Base-by-base conservation (phyloP, 2,888 invertebrate genomes). In the Scaptodrosophila latifasciaeformis region DNA sequence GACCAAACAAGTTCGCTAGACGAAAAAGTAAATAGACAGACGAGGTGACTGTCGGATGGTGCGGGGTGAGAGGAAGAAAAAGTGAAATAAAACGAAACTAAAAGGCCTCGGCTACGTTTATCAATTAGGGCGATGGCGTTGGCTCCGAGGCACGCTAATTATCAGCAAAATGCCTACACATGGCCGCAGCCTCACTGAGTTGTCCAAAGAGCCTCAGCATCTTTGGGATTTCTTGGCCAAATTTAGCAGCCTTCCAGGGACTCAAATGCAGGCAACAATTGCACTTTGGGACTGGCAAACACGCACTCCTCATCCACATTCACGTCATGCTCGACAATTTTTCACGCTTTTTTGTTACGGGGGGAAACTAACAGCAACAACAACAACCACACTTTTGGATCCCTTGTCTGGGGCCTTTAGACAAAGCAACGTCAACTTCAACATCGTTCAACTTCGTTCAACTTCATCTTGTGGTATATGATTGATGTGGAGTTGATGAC, bases 401-500 rank as follows among this genome's bases (percentile, higher is more conserved):
- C 37, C 34, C 5, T 34, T 13, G 18, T 29, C 17, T 9, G 17
- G 30, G 34, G 12, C 2, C 24, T 6, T 24, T 35, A 72, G 69
- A 63, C 67, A 76, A 70, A 62, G 59, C 61, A 49, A 44, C 50
- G 55, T 54, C 56, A 55, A 39, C 47, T 51, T 51, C 50, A 54
- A 48, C 50, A 45, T 30, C 44, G 9, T 48, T 19, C 49, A 19
- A 19, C 51, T 57, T 18, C 17, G 7, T n/a, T n/a, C 43, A 49
- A 49, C 52, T 52, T 35, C 47, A 59, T 58, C 61, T 59, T 65
- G 54, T 62, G 62, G 65, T 69, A 67, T 75, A 81, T 82, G 82
- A 82, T 82, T 82, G 81, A 82, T 82, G 82, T 77, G 44, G 70
- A 68, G 74, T 82, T 81, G 81, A 82, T 81, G 82, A 81, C 81